Percentiles rank a stretch among this genome's conserved stretches.
Evolutionary conservation across 2,113 vertebrate species (phyloP).

Genomic region (Heterotis niloticus): DNA sequence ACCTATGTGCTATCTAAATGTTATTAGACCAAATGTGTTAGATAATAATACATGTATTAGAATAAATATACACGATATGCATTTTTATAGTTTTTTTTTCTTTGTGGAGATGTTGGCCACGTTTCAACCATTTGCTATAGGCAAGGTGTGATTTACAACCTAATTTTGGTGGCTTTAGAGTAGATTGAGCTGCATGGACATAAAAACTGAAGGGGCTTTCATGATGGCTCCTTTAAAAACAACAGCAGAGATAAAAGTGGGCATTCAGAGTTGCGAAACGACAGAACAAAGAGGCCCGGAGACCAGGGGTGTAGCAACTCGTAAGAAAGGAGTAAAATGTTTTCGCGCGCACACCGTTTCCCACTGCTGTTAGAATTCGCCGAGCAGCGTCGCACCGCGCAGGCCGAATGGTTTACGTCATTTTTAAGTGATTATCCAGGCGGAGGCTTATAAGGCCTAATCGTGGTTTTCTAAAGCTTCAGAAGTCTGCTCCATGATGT

Average conservation of each 20-base stretch:
- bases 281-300: not conserved
- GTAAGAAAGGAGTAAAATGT: not conserved
- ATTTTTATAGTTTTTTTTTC: not conserved
- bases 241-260: not conserved
- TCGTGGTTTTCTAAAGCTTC: constrained; percentile 62
- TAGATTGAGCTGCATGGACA: not conserved
- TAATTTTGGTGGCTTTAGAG: not conserved
- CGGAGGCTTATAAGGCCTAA: constrained; percentile 44
- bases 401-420: not conserved
- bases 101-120: not conserved
- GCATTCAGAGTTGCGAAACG: not conserved
- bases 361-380: not conserved
- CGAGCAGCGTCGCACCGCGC: not conserved
- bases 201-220: not conserved
- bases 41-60: not conserved
- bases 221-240: not conserved
- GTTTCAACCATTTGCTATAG: not conserved
- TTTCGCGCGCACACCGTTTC: not conserved
- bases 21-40: too few relatives aligned
- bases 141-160: not conserved
- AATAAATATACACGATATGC: not conserved
- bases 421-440: constrained; percentile 41
- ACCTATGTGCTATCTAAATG: too few relatives aligned
- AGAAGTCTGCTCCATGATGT: constrained; percentile 52
- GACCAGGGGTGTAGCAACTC: not conserved